Percentiles rank a stretch among this genome's conserved stretches.
Evolutionary conservation across 2,113 vertebrate species (phyloP).

Genomic region (mouse (Mus musculus)): GRCm39 chr6:12607001-12607500

Average conservation of each 20-base stretch:
- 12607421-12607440: too few species aligned
- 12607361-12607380: too few species aligned
- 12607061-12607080: slow-evolving; percentile 72
- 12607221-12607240: slow-evolving; percentile 70
- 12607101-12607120: slow-evolving; percentile 68
- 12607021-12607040: slow-evolving; percentile 79
- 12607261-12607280: background rate
- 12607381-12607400: too few species aligned
- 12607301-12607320: slow-evolving; percentile 21
- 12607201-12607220: slow-evolving; percentile 59
- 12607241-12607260: slow-evolving; percentile 49
- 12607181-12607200: slow-evolving; percentile 61
- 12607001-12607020: slow-evolving; percentile 61
- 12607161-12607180: slow-evolving; percentile 81
- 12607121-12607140: slow-evolving; percentile 44
- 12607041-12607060: slow-evolving; percentile 77
- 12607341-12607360: too few species aligned
- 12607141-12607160: slow-evolving; percentile 66
- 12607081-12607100: slow-evolving; percentile 73
- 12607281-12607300: slow-evolving; percentile 34
- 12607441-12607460: too few species aligned
- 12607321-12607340: background rate
- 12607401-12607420: too few species aligned
- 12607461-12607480: too few species aligned
- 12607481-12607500: background rate